Evolutionary conservation across 2,888 invertebrate genomes (phyloP).

Genomic region (Pimpla rufipes): DNA sequence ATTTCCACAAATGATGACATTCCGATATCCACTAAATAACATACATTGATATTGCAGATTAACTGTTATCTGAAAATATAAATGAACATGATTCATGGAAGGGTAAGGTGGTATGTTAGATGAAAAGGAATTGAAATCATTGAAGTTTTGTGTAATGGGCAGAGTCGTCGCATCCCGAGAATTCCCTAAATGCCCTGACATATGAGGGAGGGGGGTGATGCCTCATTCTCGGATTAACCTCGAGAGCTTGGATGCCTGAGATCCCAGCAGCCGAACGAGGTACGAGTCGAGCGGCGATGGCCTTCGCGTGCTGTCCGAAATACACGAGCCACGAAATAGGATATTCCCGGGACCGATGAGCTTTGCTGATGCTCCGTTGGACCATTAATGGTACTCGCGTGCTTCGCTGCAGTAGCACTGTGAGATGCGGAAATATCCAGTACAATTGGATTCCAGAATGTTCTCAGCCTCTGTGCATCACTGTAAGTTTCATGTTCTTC

Average conservation of each 20-base stretch:
- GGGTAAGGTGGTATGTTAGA: neutral
- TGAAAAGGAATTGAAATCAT: neutral
- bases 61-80: neutral
- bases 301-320: constrained; percentile 57
- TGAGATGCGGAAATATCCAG: constrained; percentile 27
- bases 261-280: constrained; percentile 35
- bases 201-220: neutral
- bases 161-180: constrained; percentile 1
- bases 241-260: constrained; percentile 35
- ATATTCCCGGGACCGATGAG: constrained; percentile 63
- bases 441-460: constrained; percentile 55
- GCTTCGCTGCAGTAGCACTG: constrained; percentile 43
- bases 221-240: constrained; percentile 39
- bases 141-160: neutral
- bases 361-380: constrained; percentile 47
- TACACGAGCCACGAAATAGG: constrained; percentile 58
- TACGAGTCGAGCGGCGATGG: constrained; percentile 35
- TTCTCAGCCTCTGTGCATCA: constrained; percentile 34
- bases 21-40: neutral
- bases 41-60: neutral
- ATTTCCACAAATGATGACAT: no score
- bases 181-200: neutral
- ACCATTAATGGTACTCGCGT: constrained; percentile 64
- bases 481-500: constrained; percentile 21
- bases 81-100: neutral